These are phyloP conservation scores for Echinarachnius parma DNA, from an alignment of 53 echinoderm and acorn worm species.

Conservation along the genomic window DNA sequence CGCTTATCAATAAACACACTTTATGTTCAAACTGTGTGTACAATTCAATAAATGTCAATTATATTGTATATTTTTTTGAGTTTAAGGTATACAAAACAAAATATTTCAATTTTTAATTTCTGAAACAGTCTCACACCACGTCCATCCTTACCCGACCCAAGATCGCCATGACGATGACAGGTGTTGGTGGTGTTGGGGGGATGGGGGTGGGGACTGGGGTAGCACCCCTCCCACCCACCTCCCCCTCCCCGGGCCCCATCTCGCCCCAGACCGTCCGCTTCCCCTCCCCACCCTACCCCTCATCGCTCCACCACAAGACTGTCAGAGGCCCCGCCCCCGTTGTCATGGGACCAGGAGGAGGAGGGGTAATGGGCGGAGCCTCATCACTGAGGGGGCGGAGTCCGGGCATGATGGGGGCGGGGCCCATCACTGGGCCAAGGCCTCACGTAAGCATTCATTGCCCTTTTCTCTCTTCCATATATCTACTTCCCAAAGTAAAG, in stretches of 20 bases:
- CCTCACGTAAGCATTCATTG: background rate
- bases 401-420: background rate
- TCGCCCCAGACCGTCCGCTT: constrained; percentile 53
- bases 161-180: constrained; percentile 76
- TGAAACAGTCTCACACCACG: constrained; percentile 46
- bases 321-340: constrained; percentile 39
- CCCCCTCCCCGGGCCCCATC: background rate
- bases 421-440: background rate
- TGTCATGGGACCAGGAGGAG: background rate
- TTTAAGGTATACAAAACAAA: too few relatives aligned
- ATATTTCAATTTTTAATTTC: too few relatives aligned
- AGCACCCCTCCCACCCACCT: background rate
- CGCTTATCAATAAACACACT: too few relatives aligned
- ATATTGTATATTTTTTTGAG: too few relatives aligned
- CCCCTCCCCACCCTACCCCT: constrained; percentile 54
- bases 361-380: constrained; percentile 15
- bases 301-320: constrained; percentile 1
- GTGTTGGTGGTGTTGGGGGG: background rate
- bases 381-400: background rate
- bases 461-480: background rate
- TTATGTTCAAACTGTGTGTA: too few relatives aligned
- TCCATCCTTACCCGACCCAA: constrained; percentile 66
- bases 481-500: background rate
- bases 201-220: background rate
- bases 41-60: too few relatives aligned